phyloP scores from a whole-genome alignment of 2,113 vertebrate genomes.

The Condylura cristata region DNA sequence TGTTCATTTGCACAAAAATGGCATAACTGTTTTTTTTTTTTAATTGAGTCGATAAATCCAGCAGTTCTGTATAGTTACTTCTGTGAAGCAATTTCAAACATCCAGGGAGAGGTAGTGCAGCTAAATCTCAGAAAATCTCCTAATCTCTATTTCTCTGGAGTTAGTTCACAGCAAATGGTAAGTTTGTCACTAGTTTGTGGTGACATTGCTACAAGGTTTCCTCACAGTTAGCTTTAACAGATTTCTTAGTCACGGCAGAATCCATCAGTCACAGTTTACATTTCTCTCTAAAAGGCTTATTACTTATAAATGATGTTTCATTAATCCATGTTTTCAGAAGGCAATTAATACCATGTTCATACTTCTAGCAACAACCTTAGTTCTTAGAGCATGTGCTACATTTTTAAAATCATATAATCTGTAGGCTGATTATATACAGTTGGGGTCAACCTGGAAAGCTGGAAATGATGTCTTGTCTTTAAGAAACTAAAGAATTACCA shows the following conservation, averaged over 20 bases:
- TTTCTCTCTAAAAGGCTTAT: background rate
- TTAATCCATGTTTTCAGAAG: background rate
- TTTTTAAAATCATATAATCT: background rate
- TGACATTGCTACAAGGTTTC: background rate
- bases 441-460: background rate
- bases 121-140: background rate
- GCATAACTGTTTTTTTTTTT: slow-evolving; percentile 19
- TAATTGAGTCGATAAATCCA: slow-evolving; percentile 33
- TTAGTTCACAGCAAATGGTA: background rate
- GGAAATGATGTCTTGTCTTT: background rate
- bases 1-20: slow-evolving; percentile 2
- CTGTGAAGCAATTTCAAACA: background rate
- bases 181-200: background rate
- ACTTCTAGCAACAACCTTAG: background rate
- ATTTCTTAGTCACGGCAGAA: background rate
- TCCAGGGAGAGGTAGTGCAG: background rate
- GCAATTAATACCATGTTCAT: background rate
- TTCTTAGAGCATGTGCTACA: background rate
- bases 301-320: background rate
- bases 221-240: background rate
- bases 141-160: background rate
- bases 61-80: background rate
- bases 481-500: background rate
- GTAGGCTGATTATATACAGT: background rate
- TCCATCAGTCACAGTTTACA: background rate